A percentile compares a stretch with the other conserved stretches of the same genome.
phyloP scores from a whole-genome alignment of 2,888 invertebrate species.

The Tanypteryx hageni region DNA sequence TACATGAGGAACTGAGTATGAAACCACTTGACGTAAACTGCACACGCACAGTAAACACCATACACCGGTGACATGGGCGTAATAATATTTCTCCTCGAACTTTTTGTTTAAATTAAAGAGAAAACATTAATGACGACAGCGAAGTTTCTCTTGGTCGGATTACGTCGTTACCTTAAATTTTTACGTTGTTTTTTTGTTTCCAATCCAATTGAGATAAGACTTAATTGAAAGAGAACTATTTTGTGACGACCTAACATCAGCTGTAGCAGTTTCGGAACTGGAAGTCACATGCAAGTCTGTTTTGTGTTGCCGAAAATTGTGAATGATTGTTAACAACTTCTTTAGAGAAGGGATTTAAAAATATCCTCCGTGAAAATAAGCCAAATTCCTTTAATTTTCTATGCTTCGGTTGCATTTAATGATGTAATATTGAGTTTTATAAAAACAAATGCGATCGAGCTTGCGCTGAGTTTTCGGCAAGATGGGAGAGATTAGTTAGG shows the following conservation, averaged over 20 bases:
- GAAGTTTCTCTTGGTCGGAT: neutral
- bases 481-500: neutral
- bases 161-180: constrained; percentile 45
- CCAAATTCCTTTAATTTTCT: neutral
- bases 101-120: neutral
- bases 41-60: constrained; percentile 68
- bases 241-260: constrained; percentile 56
- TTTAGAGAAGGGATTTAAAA: neutral
- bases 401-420: neutral
- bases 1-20: constrained; percentile 50
- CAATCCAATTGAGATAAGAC: neutral
- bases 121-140: neutral
- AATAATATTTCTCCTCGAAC: constrained; percentile 67
- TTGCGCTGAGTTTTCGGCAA: constrained; percentile 40
- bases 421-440: constrained; percentile 50
- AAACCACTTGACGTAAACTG: constrained; percentile 66
- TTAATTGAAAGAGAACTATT: constrained; percentile 58
- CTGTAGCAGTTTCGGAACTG: constrained; percentile 63
- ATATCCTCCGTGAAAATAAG: neutral
- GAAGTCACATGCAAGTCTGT: constrained; percentile 42
- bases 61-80: constrained; percentile 70
- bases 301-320: neutral
- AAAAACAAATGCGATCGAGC: constrained; percentile 25
- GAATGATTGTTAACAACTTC: neutral
- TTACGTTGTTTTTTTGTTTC: neutral